Percentiles rank a stretch among this genome's conserved stretches.
Evolutionary conservation across 1,140 invertebrate genomes (phyloP).

Genomic region (Paraescarpia echinospica): DNA sequence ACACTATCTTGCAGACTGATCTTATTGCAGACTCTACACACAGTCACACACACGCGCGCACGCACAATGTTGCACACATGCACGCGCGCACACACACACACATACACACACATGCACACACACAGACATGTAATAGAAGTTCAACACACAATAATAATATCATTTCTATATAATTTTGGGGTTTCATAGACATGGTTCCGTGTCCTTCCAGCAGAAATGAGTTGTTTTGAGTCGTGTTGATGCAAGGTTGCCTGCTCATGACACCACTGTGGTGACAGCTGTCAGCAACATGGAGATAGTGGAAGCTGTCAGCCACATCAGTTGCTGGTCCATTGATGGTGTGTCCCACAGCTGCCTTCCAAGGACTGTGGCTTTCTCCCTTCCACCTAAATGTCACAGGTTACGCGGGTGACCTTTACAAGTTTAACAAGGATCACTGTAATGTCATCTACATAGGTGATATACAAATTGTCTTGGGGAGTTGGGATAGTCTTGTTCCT

Average conservation of each 20-base stretch:
- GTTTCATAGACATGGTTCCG: too few species aligned
- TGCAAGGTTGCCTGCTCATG: background rate
- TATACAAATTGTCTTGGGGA: background rate
- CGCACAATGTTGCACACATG: too few species aligned
- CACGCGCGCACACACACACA: too few species aligned
- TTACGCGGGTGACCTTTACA: background rate
- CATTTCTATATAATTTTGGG: too few species aligned
- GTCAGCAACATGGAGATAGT: background rate
- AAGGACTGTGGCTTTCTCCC: background rate
- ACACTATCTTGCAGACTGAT: too few species aligned
- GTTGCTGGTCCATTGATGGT: background rate
- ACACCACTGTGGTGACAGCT: background rate
- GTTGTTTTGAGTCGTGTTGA: background rate
- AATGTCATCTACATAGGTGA: background rate
- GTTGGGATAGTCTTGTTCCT: background rate
- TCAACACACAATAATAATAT: too few species aligned
- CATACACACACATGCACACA: too few species aligned
- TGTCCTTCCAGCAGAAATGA: background rate
- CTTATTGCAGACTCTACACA: too few species aligned
- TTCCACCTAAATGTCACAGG: background rate
- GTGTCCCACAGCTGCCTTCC: background rate
- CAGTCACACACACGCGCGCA: too few species aligned
- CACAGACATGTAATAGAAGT: too few species aligned
- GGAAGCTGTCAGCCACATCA: background rate
- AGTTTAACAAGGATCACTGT: background rate